A percentile compares a stretch with the other conserved stretches of the same genome.
These are phyloP conservation scores for Luidia sarsii DNA, from an alignment of 53 echinoderm and acorn worm genomes.

Conservation along the genomic window DNA sequence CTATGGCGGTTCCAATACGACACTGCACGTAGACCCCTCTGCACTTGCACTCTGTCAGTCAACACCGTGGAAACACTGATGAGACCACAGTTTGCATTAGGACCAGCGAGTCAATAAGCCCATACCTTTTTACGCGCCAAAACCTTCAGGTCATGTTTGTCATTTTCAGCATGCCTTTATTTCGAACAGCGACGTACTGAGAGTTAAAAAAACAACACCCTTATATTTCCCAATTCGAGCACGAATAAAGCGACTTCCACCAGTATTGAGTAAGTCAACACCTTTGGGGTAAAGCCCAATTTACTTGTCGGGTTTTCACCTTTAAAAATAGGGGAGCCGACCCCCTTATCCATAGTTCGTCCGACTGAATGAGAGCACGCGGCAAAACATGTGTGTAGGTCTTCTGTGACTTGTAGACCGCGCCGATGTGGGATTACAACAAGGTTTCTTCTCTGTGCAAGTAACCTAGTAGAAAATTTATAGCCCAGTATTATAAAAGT, in stretches of 20 bases:
- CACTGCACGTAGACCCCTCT: too few species aligned
- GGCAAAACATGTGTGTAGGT: neutral
- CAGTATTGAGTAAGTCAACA: conserved; percentile 19
- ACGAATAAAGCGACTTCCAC: neutral
- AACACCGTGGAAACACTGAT: too few species aligned
- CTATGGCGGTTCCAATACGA: too few species aligned
- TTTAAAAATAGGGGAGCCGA: conserved; percentile 33
- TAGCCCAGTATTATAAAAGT: too few species aligned
- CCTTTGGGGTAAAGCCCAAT: conserved; percentile 30
- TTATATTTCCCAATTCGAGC: neutral
- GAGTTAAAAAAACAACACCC: neutral
- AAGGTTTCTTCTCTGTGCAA: too few species aligned
- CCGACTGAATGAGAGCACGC: neutral
- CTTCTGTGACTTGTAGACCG: too few species aligned
- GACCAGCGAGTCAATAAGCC: too few species aligned
- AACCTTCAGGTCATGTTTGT: conserved; percentile 2
- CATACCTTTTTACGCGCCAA: neutral
- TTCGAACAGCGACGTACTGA: neutral
- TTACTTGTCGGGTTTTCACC: conserved; percentile 10
- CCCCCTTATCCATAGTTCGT: conserved; percentile 44
- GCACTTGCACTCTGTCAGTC: too few species aligned
- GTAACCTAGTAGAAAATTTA: too few species aligned
- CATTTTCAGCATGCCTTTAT: neutral
- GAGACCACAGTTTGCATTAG: too few species aligned
- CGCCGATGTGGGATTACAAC: too few species aligned